Evolutionary conservation across 2,113 vertebrate species (phyloP).

Genomic region (Zingel zingel): DNA sequence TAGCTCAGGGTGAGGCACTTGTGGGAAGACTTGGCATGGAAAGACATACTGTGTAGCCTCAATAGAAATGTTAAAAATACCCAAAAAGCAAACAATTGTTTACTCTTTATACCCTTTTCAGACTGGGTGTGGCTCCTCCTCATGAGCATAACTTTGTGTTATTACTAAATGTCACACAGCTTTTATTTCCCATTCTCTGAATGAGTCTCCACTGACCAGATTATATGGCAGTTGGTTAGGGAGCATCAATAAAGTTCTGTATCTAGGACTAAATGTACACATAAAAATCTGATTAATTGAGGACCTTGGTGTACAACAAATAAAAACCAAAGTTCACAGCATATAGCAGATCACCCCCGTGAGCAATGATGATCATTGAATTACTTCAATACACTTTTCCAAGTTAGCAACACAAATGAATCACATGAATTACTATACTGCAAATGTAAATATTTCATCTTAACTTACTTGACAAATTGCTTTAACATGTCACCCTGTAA

Average conservation of each 20-base stretch:
- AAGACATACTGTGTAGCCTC: not conserved
- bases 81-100: slow-evolving; percentile 39
- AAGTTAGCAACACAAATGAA: slow-evolving; percentile 13
- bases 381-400: not conserved
- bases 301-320: not conserved
- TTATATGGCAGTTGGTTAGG: slow-evolving; percentile 29
- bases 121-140: slow-evolving; percentile 11
- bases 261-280: not conserved
- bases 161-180: slow-evolving; percentile 57
- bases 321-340: slow-evolving; percentile 32
- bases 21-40: not conserved
- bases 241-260: slow-evolving; percentile 36
- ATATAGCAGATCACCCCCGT: not conserved
- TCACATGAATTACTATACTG: slow-evolving; percentile 23
- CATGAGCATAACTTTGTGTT: slow-evolving; percentile 34
- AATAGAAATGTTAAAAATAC: slow-evolving; percentile 19
- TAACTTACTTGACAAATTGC: slow-evolving; percentile 35
- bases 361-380: not conserved
- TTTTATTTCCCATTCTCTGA: slow-evolving; percentile 34
- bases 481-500: not conserved
- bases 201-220: slow-evolving; percentile 26
- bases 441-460: slow-evolving; percentile 20
- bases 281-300: slow-evolving; percentile 39
- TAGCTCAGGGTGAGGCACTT: not conserved
- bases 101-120: slow-evolving; percentile 18